Evolutionary conservation across 2,113 vertebrate species (phyloP).

Genomic region (Azemiops feae): DNA sequence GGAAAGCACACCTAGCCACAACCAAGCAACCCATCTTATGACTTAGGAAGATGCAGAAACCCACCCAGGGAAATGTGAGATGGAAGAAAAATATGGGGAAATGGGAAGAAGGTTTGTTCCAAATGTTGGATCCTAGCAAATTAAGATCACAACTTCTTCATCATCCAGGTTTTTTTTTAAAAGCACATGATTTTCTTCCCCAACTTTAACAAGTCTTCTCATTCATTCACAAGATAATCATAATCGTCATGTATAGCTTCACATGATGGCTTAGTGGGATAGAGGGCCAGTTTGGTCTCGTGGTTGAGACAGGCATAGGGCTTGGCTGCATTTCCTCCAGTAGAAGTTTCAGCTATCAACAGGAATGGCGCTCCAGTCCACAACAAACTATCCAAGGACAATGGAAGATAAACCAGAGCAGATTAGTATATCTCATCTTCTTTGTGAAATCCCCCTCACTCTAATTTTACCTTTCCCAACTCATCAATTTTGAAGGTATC

Average conservation of each 20-base stretch:
- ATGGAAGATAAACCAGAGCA: not conserved
- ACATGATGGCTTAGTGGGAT: not conserved
- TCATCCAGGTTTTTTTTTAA: not conserved
- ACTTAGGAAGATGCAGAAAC: not conserved
- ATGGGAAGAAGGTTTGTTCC: not conserved
- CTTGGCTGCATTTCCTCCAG: not conserved
- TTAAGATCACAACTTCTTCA: not conserved
- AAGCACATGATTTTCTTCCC: not conserved
- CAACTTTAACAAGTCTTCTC: not conserved
- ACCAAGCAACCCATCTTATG: not conserved
- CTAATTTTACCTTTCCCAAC: not conserved
- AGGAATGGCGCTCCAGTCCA: not conserved
- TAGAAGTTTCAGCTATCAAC: not conserved
- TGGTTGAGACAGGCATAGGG: not conserved
- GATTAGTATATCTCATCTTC: not conserved
- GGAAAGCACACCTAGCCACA: not conserved
- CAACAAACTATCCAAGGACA: not conserved
- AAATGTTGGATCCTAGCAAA: not conserved
- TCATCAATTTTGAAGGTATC: constrained; percentile 10
- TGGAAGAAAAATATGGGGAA: not conserved
- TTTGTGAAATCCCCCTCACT: not conserved
- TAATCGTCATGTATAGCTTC: not conserved
- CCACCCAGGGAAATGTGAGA: not conserved
- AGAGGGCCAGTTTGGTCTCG: not conserved
- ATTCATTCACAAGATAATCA: not conserved